A percentile compares a stretch with the other conserved stretches of the same genome.
Conservation (phyloP, 1,140 invertebrate species). For the Uloborus diversus region DNA sequence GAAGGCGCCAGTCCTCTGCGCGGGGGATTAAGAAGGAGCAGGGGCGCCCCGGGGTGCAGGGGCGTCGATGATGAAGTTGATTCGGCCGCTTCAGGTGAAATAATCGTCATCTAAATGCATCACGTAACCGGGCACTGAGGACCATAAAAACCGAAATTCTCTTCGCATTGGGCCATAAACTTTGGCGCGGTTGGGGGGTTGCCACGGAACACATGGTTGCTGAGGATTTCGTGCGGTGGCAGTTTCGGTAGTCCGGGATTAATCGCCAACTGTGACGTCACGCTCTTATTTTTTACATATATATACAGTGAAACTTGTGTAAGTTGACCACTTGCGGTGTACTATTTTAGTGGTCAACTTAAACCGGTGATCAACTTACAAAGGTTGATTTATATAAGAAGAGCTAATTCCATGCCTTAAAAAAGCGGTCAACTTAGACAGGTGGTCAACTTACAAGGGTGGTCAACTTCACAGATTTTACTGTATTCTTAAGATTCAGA, state of each 20-base stretch:
- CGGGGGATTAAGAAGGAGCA: constrained; percentile 30
- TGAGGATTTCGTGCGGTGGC: constrained; percentile 11
- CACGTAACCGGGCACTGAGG: constrained; percentile 23
- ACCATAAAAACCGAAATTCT: constrained; percentile 50
- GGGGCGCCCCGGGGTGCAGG: constrained; percentile 1
- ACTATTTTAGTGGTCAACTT: too few species aligned
- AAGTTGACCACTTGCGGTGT: too few species aligned
- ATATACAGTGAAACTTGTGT: too few species aligned
- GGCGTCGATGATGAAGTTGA: constrained; percentile 44
- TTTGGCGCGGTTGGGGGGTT: constrained; percentile 22
- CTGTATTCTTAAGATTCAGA: too few species aligned
- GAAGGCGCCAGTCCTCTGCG: background rate
- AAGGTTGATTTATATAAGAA: too few species aligned
- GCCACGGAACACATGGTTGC: background rate
- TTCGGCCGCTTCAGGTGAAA: constrained; percentile 46
- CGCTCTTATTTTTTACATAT: too few species aligned
- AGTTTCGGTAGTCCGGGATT: background rate
- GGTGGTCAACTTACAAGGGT: too few species aligned
- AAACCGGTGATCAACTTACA: too few species aligned
- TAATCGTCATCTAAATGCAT: constrained; percentile 53
- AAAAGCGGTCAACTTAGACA: too few species aligned
- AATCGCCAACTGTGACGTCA: constrained; percentile 31
- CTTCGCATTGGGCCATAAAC: constrained; percentile 24
- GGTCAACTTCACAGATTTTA: too few species aligned
- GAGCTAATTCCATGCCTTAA: too few species aligned